Evolutionary conservation across 2,113 vertebrate genomes (phyloP), one percentile per base, ranked within the genome.

Genomic region (Sterna hirundo): DNA sequence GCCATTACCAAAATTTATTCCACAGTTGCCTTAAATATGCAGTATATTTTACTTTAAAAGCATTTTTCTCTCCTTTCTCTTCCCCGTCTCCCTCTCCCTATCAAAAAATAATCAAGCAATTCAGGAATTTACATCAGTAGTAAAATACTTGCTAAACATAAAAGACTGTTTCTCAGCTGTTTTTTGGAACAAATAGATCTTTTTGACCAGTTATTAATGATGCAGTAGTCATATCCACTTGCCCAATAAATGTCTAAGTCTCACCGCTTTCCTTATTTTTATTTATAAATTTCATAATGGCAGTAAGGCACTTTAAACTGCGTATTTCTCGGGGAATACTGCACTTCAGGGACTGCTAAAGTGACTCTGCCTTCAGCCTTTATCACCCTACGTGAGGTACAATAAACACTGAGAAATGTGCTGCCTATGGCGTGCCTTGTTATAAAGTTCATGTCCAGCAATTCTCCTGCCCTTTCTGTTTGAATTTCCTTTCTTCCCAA

Each of bases 271-370:
- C 89, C 60, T 93, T 94, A 66, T 74, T 94, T 96, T 94, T 95
- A 93, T 96, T 96, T 96, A 90, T 94, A 90, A 90, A 96, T 96
- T 97, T 88, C 84, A 57, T 88, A 93, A 94, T 54, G 92, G 86
- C 81, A 93, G 95, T 86, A 90, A 91, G 69, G 81, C 93, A 96
- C 61, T 90, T 96, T 81, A 94, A 88, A 81, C 17, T 23, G 60
- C 71, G 47, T 58, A 77, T 96, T 97, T 97, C 96, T 95, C 40
- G 2, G 94, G 93, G 93, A 97, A 97, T 97, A 97, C 92, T 95
- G 88, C 96, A 71, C 96, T 95, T 95, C 36, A 54, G 96, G 90
- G 97, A 96, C 95, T 94, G 86, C 64, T 96, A 96, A 94, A 96
- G 83, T 86, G 93, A 95, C 83, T 96, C 71, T 93, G 88, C 91